Conservation (phyloP, 2,888 invertebrate genomes). For the Oxystoma pomonae region DNA sequence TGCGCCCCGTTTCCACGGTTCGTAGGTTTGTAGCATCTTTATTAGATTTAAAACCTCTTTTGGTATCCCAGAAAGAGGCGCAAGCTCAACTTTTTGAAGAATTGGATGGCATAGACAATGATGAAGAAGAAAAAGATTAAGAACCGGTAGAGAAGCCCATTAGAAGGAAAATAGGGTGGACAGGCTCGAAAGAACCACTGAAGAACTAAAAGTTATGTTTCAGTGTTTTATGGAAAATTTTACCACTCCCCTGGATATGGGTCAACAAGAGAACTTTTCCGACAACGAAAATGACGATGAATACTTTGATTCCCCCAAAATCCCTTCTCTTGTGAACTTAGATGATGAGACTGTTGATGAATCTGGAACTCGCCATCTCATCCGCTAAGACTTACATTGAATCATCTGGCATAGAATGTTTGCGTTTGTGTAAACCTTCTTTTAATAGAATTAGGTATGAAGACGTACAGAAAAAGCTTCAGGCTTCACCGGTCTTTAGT, state of each 20-base stretch:
- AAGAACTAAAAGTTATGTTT: constrained; percentile 12
- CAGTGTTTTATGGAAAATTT: constrained; percentile 9
- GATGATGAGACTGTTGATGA: neutral
- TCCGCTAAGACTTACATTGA: constrained; percentile 12
- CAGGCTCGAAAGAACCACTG: constrained; percentile 12
- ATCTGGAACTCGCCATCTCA: constrained; percentile 12
- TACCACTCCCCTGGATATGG: neutral
- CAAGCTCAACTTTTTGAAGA: constrained; percentile 7
- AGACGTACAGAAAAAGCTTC: constrained; percentile 19
- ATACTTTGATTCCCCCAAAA: neutral
- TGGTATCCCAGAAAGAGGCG: constrained; percentile 22
- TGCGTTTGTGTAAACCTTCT: constrained; percentile 13
- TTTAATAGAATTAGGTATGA: constrained; percentile 19
- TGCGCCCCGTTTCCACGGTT: constrained; percentile 22
- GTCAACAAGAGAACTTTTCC: neutral
- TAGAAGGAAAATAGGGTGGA: constrained; percentile 9
- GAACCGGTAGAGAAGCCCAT: neutral
- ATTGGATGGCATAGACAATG: neutral
- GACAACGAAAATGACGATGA: neutral
- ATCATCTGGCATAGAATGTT: constrained; percentile 14
- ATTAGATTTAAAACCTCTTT: constrained; percentile 22
- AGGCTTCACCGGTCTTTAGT: constrained; percentile 23
- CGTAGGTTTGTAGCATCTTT: constrained; percentile 23
- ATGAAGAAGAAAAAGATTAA: too few species aligned
- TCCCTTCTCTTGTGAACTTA: neutral